A percentile compares a stretch with the other conserved stretches of the same genome.
These are phyloP conservation scores for Sinocyclocheilus rhinocerous DNA, from an alignment of 2,113 vertebrate genomes.

Conservation along the genomic window DNA sequence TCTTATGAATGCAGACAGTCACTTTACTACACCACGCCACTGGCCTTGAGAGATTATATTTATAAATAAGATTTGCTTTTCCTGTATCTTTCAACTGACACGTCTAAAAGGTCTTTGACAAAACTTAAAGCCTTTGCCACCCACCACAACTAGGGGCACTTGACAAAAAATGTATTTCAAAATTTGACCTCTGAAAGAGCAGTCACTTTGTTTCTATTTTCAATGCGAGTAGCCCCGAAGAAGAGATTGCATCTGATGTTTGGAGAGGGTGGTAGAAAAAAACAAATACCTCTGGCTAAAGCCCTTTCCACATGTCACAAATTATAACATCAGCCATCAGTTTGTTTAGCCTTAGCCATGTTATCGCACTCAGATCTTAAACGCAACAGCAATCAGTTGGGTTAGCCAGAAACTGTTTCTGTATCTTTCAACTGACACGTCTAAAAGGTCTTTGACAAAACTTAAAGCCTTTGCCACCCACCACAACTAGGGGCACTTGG, in stretches of 20 bases:
- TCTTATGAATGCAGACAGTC: conserved; percentile 3
- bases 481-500: too few species aligned
- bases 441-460: too few species aligned
- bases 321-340: conserved; percentile 32
- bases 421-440: too few species aligned
- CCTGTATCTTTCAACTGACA: neutral
- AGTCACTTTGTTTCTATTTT: conserved; percentile 1
- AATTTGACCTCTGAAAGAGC: neutral
- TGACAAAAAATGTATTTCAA: neutral
- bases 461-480: too few species aligned
- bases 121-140: neutral
- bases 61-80: neutral
- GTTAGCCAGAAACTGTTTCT: neutral
- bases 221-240: neutral
- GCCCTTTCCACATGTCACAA: conserved; percentile 23
- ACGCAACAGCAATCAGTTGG: neutral
- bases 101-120: neutral
- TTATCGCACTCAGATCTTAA: neutral
- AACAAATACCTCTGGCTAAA: conserved; percentile 12
- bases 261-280: neutral
- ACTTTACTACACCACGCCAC: neutral
- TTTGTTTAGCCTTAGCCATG: neutral
- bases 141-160: neutral
- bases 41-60: neutral
- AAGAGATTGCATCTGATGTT: conserved; percentile 19